phyloP scores from a whole-genome alignment of 2,888 invertebrate species.

The Agriotes lineatus region DNA sequence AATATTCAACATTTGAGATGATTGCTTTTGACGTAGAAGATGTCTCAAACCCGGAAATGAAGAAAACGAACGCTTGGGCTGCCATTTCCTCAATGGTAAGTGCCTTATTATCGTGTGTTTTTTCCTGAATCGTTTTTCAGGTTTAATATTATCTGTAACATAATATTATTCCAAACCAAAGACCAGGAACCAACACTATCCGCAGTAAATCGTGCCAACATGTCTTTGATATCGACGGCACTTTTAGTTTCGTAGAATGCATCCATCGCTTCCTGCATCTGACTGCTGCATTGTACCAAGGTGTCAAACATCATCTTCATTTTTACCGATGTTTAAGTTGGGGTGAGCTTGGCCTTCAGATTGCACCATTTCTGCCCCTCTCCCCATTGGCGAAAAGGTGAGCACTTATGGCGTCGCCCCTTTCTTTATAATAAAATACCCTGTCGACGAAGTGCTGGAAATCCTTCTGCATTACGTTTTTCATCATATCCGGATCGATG shows the following conservation, averaged over 20 bases:
- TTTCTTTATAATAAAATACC: constrained; percentile 70
- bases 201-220: constrained; percentile 70
- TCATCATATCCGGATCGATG: no score
- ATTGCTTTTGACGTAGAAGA: constrained; percentile 64
- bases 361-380: constrained; percentile 72
- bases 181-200: constrained; percentile 72
- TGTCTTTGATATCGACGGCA: constrained; percentile 58
- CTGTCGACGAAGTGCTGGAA: no score
- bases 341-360: constrained; percentile 70
- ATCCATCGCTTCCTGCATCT: constrained; percentile 30
- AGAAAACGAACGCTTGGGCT: no score
- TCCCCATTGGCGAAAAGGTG: constrained; percentile 69
- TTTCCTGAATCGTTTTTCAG: no score
- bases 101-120: no score
- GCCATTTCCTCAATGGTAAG: no score
- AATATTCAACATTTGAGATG: no score
- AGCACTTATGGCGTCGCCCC: constrained; percentile 69
- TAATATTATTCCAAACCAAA: constrained; percentile 74
- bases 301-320: no score
- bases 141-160: constrained; percentile 19
- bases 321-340: constrained; percentile 49
- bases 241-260: constrained; percentile 10
- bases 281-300: constrained; percentile 47
- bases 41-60: constrained; percentile 62
- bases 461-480: no score